Evolutionary conservation across 2,113 vertebrate species (phyloP).

Genomic region (Coracopsis vasa): DNA sequence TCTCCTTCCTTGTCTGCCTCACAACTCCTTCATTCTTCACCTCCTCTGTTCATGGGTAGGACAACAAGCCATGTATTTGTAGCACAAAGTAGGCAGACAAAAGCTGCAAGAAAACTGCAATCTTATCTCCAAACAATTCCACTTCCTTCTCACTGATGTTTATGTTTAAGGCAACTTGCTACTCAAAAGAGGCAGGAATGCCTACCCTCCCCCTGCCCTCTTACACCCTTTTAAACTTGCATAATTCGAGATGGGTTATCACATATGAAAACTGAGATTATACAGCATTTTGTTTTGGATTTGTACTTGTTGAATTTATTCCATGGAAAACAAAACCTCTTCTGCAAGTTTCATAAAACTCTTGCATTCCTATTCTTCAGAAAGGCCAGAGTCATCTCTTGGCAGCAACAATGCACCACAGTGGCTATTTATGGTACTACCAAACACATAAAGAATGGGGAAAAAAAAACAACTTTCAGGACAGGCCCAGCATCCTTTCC

Average conservation of each 20-base stretch:
- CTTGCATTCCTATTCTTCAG: not conserved
- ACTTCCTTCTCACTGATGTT: slow-evolving; percentile 1
- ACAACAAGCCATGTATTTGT: not conserved
- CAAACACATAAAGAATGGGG: not conserved
- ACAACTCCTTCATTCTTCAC: not conserved
- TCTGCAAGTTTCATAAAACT: not conserved
- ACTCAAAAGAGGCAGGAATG: not conserved
- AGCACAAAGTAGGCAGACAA: not conserved
- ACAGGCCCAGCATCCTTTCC: not conserved
- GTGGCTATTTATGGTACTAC: not conserved
- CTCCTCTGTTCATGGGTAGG: not conserved
- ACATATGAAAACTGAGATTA: not conserved
- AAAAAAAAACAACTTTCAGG: not conserved
- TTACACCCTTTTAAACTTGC: not conserved
- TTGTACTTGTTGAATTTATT: not conserved
- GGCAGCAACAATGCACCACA: not conserved
- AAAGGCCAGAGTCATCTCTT: not conserved
- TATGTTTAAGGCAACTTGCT: not conserved
- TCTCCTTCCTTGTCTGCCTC: not conserved
- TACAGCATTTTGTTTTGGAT: not conserved
- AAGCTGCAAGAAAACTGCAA: slow-evolving; percentile 7
- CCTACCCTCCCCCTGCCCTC: not conserved
- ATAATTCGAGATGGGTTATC: not conserved
- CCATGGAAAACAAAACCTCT: not conserved
- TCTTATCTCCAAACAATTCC: slow-evolving; percentile 2